Base-by-base conservation (phyloP, 1,140 invertebrate genomes). In the Penaeus chinensis region DNA sequence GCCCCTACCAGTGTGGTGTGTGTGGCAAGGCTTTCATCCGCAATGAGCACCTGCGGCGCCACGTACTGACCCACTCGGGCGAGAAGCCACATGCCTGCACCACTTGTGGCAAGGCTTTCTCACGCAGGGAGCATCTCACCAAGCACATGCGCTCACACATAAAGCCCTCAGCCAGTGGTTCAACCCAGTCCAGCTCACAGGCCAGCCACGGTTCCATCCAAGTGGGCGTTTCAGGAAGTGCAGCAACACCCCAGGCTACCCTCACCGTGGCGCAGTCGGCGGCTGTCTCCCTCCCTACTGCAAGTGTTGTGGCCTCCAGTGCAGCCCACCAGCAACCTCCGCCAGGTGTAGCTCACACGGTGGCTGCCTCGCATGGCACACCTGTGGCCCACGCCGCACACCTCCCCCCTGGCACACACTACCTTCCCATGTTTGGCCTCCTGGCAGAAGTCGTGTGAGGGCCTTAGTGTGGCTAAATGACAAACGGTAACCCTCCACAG, bases 21-120 rank as follows among this genome's bases (percentile, higher is more conserved):
- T 98, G 97, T 91, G 96, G 95, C 8, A 95, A 96, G 92, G 97
- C 96, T 0, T 98, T 97, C 91, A 97, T 97, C 61, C 89, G 90
- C 13, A 89, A 90, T 47, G 90, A 90, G 74, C 90, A 90, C 77
- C 82, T 90, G n/a, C 87, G 90, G 32, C 84, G 90, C 32, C 90
- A 90, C 60, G 89, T 90, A 24, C 85, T 90, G 54, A 90, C 90
- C 5, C 90, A 90, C 61, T 90, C 90, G 19, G 90, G 90, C n/a
- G 89, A 90, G 93, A 98, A 98, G 92, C 97, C 96, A 0, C 98
- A 97, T 91, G 96, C 97, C 13, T 99, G 97, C 91, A 95, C 96
- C 89, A 94, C 94, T 20, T 91, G 90, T 78, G 90, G 90, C 16
- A 91, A 91, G 77, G 87, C 90, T 19, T 91, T 91, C 77, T 90